Evolutionary conservation across 2,113 vertebrate genomes (phyloP).

Genomic region (Centropus bengalensis): DNA sequence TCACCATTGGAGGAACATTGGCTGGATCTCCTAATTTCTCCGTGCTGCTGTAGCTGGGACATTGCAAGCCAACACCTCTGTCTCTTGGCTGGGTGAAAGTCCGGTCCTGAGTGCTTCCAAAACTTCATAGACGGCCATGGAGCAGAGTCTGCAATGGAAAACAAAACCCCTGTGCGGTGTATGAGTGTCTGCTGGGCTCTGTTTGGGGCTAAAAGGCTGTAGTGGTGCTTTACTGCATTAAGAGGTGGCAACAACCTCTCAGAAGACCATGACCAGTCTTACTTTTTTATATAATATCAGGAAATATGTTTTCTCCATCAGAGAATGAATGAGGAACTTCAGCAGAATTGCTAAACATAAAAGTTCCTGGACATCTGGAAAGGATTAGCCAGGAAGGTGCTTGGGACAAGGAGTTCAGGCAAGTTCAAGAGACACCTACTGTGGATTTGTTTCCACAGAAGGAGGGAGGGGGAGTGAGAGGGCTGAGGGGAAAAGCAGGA

Average conservation of each 20-base stretch:
- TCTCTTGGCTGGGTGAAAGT: not conserved
- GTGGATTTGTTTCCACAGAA: conserved; percentile 30
- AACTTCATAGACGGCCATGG: not conserved
- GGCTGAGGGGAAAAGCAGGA: conserved; percentile 52
- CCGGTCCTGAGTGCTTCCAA: not conserved
- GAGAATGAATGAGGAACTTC: not conserved
- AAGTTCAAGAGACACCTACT: conserved; percentile 63
- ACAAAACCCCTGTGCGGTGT: not conserved
- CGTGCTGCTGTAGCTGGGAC: not conserved
- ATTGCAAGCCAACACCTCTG: not conserved
- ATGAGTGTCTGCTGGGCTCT: not conserved
- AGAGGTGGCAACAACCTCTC: not conserved
- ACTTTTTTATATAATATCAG: not conserved
- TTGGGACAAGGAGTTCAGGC: conserved; percentile 40
- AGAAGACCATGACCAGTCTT: not conserved
- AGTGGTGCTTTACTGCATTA: not conserved
- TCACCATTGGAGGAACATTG: not conserved
- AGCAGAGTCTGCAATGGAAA: not conserved
- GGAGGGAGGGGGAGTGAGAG: conserved; percentile 14
- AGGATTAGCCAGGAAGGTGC: conserved; percentile 47
- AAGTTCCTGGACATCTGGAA: conserved; percentile 57
- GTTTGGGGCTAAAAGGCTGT: not conserved
- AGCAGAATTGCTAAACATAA: not conserved
- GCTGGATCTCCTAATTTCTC: not conserved
- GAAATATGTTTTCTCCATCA: not conserved